Evolutionary conservation across 2,113 vertebrate species (phyloP).

Genomic region (Accipiter cooperii): DNA sequence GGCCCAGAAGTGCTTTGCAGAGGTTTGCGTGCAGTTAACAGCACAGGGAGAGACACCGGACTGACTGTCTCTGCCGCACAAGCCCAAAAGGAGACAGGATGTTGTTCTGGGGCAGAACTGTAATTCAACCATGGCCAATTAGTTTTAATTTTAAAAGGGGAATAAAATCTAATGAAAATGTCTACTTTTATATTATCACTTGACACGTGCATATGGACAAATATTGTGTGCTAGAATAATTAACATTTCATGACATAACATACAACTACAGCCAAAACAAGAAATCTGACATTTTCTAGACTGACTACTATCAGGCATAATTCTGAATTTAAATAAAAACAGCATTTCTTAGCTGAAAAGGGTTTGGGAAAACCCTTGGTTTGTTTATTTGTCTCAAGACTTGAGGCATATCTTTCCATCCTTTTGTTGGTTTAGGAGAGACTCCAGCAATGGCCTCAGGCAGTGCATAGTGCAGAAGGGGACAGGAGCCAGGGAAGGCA

Average conservation of each 20-base stretch:
- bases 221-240: background rate
- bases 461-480: background rate
- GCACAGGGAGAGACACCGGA: background rate
- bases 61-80: background rate
- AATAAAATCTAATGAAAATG: background rate
- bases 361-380: background rate
- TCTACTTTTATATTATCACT: background rate
- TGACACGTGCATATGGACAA: background rate
- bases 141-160: background rate
- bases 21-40: background rate
- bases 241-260: background rate
- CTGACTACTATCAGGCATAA: background rate
- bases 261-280: background rate
- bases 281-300: background rate
- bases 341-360: background rate
- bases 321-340: background rate
- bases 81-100: fast-evolving
- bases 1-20: background rate
- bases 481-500: background rate
- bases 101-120: background rate
- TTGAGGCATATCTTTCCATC: background rate
- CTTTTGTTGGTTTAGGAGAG: background rate
- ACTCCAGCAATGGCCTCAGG: background rate
- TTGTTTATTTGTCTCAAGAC: background rate
- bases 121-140: background rate